These are phyloP conservation scores for Labroides dimidiatus DNA, from an alignment of 2,797 vertebrate genomes.

Conservation along the genomic window DNA sequence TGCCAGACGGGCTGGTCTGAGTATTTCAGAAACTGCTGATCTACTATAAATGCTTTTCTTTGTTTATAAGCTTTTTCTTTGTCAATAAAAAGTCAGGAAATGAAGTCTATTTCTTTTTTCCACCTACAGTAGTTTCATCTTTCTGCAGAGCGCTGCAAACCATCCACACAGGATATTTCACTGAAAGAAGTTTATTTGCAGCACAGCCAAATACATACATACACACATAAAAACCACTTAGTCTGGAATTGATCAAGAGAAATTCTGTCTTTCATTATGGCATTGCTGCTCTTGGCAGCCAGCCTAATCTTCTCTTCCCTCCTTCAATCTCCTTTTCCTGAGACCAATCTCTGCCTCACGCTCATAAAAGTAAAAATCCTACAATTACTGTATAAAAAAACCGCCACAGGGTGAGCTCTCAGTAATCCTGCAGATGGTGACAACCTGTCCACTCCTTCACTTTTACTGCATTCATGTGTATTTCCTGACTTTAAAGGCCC, in stretches of 20 bases:
- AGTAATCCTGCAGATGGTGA: constrained; percentile 68
- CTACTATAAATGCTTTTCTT: too few species aligned
- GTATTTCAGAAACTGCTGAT: too few species aligned
- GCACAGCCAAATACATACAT: constrained; percentile 21
- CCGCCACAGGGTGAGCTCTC: constrained; percentile 32
- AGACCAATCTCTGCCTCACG: constrained; percentile 51
- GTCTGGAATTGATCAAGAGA: constrained; percentile 43
- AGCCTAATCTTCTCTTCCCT: constrained; percentile 55
- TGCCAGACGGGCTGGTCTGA: too few species aligned
- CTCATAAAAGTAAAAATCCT: constrained; percentile 69
- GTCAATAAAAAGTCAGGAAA: constrained; percentile 18
- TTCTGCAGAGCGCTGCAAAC: constrained; percentile 36
- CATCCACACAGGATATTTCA: constrained; percentile 50
- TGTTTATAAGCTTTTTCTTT: too few species aligned
- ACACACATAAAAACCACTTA: constrained; percentile 12
- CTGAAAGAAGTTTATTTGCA: constrained; percentile 32
- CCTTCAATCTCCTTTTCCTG: constrained; percentile 53
- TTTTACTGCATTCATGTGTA: constrained; percentile 56
- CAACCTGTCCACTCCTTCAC: constrained; percentile 45
- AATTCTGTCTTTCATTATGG: constrained; percentile 54
- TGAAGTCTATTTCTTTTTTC: constrained; percentile 29
- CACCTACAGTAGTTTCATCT: constrained; percentile 4
- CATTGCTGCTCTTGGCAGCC: constrained; percentile 57
- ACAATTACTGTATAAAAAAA: constrained; percentile 65
- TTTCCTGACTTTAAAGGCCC: constrained; percentile 45